phyloP scores from a whole-genome alignment of 2,797 vertebrate genomes.

The Capromys pilorides region DNA sequence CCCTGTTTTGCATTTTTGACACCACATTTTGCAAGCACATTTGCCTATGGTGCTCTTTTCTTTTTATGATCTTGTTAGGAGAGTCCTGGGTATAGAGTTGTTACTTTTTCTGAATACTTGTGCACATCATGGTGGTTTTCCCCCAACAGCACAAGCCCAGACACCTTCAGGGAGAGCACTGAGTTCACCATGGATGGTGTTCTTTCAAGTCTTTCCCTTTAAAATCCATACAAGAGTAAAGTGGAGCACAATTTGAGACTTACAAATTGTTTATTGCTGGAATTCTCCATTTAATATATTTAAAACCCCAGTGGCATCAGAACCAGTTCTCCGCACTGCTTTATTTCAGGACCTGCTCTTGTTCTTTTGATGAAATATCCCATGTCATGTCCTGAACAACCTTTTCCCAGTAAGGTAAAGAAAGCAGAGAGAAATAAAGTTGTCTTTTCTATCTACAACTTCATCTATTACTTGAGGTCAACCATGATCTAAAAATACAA shows the following conservation, averaged over 20 bases:
- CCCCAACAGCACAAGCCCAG: not conserved
- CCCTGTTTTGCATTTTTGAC: not conserved
- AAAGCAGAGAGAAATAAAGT: not conserved
- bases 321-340: not conserved
- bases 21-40: not conserved
- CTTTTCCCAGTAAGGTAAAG: not conserved
- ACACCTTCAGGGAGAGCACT: not conserved
- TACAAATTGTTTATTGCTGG: not conserved
- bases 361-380: not conserved
- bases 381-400: not conserved
- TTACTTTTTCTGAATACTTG: not conserved
- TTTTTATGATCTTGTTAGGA: not conserved
- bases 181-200: no score
- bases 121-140: not conserved
- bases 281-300: not conserved
- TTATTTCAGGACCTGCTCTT: not conserved
- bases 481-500: not conserved
- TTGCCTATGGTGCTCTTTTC: not conserved
- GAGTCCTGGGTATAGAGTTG: not conserved
- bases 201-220: not conserved
- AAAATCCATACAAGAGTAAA: not conserved
- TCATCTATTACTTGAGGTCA: not conserved
- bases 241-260: not conserved
- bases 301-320: not conserved
- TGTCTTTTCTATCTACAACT: not conserved